Base-by-base conservation (phyloP, 2,888 invertebrate species). In the Lysandra coridon region DNA sequence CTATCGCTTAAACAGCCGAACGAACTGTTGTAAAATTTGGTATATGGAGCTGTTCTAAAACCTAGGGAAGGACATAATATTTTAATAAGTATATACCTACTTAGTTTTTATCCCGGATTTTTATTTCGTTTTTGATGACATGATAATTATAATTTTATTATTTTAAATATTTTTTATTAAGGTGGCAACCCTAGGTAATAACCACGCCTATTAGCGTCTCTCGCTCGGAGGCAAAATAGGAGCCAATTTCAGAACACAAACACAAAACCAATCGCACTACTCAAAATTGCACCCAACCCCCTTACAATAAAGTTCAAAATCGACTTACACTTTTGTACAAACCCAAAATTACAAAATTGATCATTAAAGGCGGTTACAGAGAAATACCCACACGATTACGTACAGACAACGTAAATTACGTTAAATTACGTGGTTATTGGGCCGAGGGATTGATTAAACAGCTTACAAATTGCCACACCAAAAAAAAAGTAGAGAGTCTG, bases 311-410 rank as follows among this genome's bases (percentile, higher is more conserved):
- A 17, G 44, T 23, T 23, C 92, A 92, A 92, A 92, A 93, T 92
- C 92, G 92, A 92, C 14, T 1, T 4, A 1, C 1, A 64, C 4
- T 14, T 33, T 33, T 14, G 69, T 14, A 30, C 69, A 69, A 69
- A 69, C 69, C 69, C 69, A 37, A 69, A 69, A 69, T 69, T 69
- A 69, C 33, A 69, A 69, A 69, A 69, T 69, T 69, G 69, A 69
- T 69, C 69, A 69, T 93, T 93, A 93, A 92, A 89, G 86, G 87
- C 89, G 90, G 89, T 92, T 92, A 92, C 91, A 88, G 87, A 79
- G 80, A 81, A 81, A 77, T 60, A 78, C 73, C 79, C 80, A 44
- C 78, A 80, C 69, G 69, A 69, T 69, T 69, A 69, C 69, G 69
- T 69, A 33, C 69, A 69, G 69, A 69, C 69, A 69, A 69, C 69